Evolutionary conservation across 2,797 vertebrate genomes (phyloP), one percentile per base, ranked within the genome.

Genomic region (Euthynnus affinis): DNA sequence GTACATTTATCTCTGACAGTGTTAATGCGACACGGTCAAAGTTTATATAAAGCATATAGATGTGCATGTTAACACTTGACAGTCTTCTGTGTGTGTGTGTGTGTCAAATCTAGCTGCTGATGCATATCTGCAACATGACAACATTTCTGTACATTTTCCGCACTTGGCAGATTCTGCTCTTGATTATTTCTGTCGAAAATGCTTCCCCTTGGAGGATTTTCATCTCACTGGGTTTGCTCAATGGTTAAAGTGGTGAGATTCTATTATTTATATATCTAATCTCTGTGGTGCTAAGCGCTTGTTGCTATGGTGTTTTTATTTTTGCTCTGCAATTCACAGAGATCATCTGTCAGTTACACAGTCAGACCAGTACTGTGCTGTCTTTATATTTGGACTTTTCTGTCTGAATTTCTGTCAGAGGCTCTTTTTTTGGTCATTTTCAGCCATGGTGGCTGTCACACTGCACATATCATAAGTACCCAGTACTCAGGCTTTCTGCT

Each of bases 141-240:
- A 37, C n/a, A n/a, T 42, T 62, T n/a, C 32, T 55, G 32, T 46
- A 25, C 44, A 55, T 60, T 40, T 34, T 64, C 20, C 48, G 51
- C 34, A 18, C 32, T 59, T 48, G 27, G 71, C 84, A 76, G 60
- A 74, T 53, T 37, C 15, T 53, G 61, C 59, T 68, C 7, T 14
- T 77, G 56, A 76, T 85, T 72, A 56, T 34, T 71, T 61, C 32
- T 71, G 66, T 62, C 6, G 0, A 18, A n/a, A n/a, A 23, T 49
- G 17, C 46, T 27, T 56, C 52, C 52, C 44, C 4, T n/a, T 12
- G n/a, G 37, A 64, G 49, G 53, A 29, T 67, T 58, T 25, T 20
- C n/a, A 27, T 51, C 18, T 17, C n/a, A 29, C 13, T 29, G 14
- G 7, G 48, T 72, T 63, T n/a, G 37, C 12, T 32, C 18, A 3